phyloP scores from a whole-genome alignment of 2,888 invertebrate species.

The Chrysodeixis includens region DNA sequence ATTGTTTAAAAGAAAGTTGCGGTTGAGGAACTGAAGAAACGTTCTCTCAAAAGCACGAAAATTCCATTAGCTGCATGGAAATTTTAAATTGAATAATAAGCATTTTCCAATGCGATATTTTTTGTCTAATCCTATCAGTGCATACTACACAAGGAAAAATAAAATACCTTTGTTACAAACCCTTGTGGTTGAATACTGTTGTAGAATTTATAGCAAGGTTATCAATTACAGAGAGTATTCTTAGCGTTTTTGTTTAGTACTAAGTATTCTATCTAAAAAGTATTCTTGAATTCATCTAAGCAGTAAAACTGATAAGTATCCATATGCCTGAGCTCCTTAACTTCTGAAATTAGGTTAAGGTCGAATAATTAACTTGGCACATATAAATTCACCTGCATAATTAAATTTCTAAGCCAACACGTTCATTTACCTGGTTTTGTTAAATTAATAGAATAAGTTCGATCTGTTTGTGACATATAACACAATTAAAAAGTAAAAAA shows the following conservation, averaged over 20 bases:
- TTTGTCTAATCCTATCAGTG: no score
- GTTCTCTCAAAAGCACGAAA: not conserved
- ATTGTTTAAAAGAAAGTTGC: not conserved
- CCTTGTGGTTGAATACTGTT: not conserved
- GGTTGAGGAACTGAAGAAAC: not conserved
- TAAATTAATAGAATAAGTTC: not conserved
- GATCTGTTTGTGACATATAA: not conserved
- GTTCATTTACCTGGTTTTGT: not conserved
- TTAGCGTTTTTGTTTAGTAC: no score
- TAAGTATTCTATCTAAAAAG: no score
- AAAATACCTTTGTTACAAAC: not conserved
- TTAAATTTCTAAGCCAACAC: constrained; percentile 21
- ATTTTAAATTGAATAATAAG: not conserved
- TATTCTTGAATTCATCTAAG: constrained; percentile 29
- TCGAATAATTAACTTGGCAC: constrained; percentile 56
- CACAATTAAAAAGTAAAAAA: no score
- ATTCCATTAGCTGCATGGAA: not conserved
- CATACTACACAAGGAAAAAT: no score
- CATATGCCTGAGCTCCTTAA: constrained; percentile 45
- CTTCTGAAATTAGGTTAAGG: constrained; percentile 66
- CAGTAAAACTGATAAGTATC: constrained; percentile 57
- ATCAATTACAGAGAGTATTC: no score
- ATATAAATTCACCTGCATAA: constrained; percentile 42
- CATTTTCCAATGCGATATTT: not conserved
- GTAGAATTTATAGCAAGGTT: not conserved